phyloP scores from a whole-genome alignment of 2,797 vertebrate genomes.

The Zenarchopterus dispar region DNA sequence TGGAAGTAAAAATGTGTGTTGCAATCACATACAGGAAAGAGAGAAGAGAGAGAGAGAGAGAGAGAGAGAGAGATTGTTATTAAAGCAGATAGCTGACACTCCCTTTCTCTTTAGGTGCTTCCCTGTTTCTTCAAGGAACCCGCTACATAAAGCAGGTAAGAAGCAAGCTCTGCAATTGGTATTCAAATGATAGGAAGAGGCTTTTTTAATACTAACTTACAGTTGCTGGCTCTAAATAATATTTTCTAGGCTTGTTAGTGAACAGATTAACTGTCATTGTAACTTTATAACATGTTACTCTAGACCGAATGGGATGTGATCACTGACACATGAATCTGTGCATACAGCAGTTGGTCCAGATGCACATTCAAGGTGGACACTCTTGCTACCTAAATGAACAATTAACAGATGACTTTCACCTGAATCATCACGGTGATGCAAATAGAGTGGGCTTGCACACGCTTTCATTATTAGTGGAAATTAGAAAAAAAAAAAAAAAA shows the following conservation, averaged over 20 bases:
- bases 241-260: neutral
- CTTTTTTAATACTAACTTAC: neutral
- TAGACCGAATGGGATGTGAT: slow-evolving; percentile 10
- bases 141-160: slow-evolving; percentile 63
- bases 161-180: slow-evolving; percentile 6
- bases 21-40: slow-evolving; percentile 52
- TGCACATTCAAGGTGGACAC: slow-evolving; percentile 21
- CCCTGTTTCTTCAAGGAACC: slow-evolving; percentile 38
- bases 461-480: neutral
- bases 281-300: neutral
- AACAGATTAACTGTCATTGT: neutral
- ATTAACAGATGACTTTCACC: slow-evolving; percentile 46
- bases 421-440: slow-evolving; percentile 32
- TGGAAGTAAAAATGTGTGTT: slow-evolving; percentile 37
- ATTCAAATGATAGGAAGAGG: neutral
- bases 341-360: slow-evolving; percentile 27
- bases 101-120: slow-evolving; percentile 43
- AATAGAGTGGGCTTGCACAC: neutral
- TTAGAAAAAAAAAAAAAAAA: neutral
- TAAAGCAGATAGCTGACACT: slow-evolving; percentile 37
- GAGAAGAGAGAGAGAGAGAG: slow-evolving; percentile 24
- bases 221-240: neutral
- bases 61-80: slow-evolving; percentile 18
- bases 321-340: slow-evolving; percentile 12
- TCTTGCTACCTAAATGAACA: slow-evolving; percentile 3